A percentile compares a stretch with the other conserved stretches of the same genome.
These are phyloP conservation scores for Nyctibius grandis DNA, from an alignment of 2,797 vertebrate genomes.

Conservation along the genomic window DNA sequence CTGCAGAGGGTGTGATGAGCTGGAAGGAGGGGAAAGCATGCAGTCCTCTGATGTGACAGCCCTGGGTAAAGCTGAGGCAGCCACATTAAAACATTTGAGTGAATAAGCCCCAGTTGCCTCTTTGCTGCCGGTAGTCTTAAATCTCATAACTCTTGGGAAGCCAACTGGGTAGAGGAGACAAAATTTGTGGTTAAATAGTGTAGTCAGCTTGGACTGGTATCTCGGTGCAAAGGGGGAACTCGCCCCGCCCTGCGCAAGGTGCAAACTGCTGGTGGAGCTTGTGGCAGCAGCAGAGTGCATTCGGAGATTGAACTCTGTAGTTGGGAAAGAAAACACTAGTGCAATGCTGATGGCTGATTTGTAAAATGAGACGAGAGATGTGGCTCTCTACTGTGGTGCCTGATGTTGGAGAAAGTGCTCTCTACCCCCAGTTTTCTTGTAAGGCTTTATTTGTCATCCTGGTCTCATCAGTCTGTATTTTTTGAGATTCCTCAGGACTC, in stretches of 20 bases:
- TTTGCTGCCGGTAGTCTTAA: not conserved
- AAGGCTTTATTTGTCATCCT: not conserved
- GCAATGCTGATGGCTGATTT: not conserved
- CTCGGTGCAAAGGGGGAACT: not conserved
- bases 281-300: not conserved
- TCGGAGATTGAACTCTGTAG: rapidly evolving
- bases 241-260: rapidly evolving
- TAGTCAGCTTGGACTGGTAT: not conserved
- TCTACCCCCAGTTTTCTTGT: rapidly evolving
- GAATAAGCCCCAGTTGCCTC: not conserved
- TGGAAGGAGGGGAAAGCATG: not conserved
- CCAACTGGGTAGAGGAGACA: not conserved
- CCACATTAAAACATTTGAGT: not conserved
- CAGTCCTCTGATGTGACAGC: rapidly evolving
- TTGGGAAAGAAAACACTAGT: not conserved
- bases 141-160: not conserved
- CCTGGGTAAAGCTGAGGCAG: not conserved
- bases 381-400: not conserved
- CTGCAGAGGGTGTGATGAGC: not conserved
- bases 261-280: not conserved
- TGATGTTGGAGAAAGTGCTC: not conserved
- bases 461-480: not conserved
- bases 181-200: not conserved
- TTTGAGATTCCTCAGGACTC: not conserved
- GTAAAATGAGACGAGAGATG: not conserved